Evolutionary conservation across 2,113 vertebrate species (phyloP).

Genomic region (Rhabdomys dilectus): DNA sequence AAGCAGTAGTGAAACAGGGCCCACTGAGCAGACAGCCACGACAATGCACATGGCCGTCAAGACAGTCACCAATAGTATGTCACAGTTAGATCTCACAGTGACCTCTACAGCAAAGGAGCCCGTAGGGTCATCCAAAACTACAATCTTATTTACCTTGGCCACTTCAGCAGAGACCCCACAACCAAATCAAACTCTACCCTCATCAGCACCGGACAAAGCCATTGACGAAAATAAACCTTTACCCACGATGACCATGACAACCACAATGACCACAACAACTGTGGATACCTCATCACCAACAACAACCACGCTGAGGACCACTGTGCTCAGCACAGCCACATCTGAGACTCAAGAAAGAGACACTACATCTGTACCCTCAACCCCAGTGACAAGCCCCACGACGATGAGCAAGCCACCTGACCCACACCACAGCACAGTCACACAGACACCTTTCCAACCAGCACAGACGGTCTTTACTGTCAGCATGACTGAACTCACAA

Average conservation of each 20-base stretch:
- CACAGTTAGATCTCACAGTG: not conserved
- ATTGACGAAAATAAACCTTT: not conserved
- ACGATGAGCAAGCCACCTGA: not conserved
- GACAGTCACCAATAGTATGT: not conserved
- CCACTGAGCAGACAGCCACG: not conserved
- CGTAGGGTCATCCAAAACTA: not conserved
- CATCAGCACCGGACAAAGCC: not conserved
- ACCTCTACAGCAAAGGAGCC: not conserved
- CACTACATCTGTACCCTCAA: not conserved
- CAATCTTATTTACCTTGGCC: not conserved
- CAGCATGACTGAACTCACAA: too few relatives aligned
- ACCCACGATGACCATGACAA: not conserved
- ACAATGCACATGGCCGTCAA: not conserved
- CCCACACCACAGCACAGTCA: too few relatives aligned
- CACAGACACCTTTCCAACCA: not conserved
- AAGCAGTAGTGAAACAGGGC: not conserved
- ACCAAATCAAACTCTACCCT: not conserved
- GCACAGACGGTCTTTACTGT: not conserved
- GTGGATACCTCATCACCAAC: not conserved
- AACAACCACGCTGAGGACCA: not conserved
- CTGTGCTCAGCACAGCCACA: not conserved
- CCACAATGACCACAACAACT: too few relatives aligned
- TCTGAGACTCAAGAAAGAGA: not conserved
- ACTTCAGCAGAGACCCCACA: not conserved
- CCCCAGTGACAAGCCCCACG: rapidly evolving